Percentiles rank a stretch among this genome's conserved stretches.
phyloP scores from a whole-genome alignment of 2,888 invertebrate species.

The Lydus trimaculatus region DNA sequence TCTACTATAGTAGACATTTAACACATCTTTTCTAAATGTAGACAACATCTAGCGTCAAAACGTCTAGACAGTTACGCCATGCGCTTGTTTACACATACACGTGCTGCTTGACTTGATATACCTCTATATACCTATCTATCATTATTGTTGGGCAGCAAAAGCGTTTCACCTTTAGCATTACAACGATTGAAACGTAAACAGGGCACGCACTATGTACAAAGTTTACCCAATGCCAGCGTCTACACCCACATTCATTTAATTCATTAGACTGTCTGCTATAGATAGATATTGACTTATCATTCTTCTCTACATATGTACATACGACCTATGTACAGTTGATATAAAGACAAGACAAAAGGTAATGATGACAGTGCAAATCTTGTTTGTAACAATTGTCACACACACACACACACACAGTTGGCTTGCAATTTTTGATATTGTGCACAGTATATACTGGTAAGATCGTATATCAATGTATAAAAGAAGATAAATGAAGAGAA shows the following conservation, averaged over 20 bases:
- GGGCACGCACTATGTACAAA: not conserved
- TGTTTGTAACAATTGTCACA: constrained; percentile 7
- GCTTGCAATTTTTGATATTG: not conserved
- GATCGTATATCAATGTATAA: constrained; percentile 4
- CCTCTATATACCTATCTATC: no score
- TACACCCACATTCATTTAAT: not conserved
- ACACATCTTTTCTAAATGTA: constrained; percentile 30
- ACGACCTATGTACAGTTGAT: not conserved
- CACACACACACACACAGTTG: not conserved
- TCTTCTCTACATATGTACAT: no score
- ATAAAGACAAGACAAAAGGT: not conserved
- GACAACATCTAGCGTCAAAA: constrained; percentile 41
- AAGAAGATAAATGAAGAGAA: constrained; percentile 3
- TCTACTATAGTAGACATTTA: no score
- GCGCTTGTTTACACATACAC: constrained; percentile 46
- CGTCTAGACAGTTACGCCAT: constrained; percentile 51
- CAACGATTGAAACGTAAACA: not conserved
- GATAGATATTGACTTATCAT: no score
- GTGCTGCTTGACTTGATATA: not conserved
- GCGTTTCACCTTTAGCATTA: not conserved
- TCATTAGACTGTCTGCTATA: not conserved
- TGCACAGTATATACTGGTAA: not conserved
- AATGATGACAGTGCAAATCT: constrained; percentile 6
- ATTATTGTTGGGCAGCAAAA: not conserved
- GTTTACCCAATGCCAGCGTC: not conserved